Conservation (phyloP, 2,797 vertebrate species). For the Distichodus sexfasciatus region DNA sequence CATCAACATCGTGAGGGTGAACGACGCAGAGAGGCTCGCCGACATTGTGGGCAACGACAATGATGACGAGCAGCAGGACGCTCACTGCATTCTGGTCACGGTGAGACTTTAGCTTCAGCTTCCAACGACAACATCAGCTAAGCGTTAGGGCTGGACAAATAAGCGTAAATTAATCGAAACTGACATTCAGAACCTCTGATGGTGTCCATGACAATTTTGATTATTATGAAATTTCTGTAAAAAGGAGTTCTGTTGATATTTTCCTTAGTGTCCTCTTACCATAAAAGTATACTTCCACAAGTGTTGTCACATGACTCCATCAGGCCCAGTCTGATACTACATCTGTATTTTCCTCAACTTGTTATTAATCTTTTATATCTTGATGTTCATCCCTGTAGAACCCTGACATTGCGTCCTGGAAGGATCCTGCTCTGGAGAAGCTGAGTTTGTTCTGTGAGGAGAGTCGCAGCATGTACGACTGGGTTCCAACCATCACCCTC, state of each 20-base stretch:
- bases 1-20: constrained; percentile 93
- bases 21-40: constrained; percentile 83
- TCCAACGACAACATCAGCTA: constrained; percentile 24
- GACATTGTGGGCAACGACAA: constrained; percentile 83
- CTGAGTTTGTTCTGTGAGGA: constrained; percentile 90
- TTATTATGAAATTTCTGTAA: too few relatives aligned
- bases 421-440: constrained; percentile 73
- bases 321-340: background rate
- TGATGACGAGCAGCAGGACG: constrained; percentile 84
- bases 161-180: background rate
- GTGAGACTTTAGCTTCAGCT: constrained; percentile 67
- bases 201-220: too few relatives aligned
- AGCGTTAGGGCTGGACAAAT: too few relatives aligned
- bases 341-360: constrained; percentile 1
- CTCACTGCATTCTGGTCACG: constrained; percentile 96
- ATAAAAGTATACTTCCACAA: too few relatives aligned
- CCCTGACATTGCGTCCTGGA: constrained; percentile 84
- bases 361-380: too few relatives aligned
- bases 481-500: constrained; percentile 90
- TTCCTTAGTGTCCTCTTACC: too few relatives aligned
- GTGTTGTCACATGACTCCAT: background rate
- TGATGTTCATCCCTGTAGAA: constrained; percentile 71
- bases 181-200: too few relatives aligned
- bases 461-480: constrained; percentile 87
- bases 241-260: too few relatives aligned